Conservation (phyloP, 1,140 invertebrate species). For the Drosophila leontia region DNA sequence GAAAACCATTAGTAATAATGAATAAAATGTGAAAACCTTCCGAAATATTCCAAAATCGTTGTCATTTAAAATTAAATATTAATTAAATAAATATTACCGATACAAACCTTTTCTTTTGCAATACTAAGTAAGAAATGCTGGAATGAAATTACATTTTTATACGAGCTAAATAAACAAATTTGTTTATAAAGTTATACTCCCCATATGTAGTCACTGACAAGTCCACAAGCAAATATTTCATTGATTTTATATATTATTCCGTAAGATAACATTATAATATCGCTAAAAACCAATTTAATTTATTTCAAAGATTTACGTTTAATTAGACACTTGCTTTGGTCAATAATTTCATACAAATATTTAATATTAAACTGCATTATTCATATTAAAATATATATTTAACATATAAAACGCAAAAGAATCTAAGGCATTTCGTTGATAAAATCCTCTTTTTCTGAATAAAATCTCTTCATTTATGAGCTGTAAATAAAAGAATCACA, state of each 20-base stretch:
- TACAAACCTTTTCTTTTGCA: too few relatives aligned
- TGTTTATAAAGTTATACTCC: not conserved
- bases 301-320: not conserved
- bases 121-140: not conserved
- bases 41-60: too few relatives aligned
- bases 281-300: not conserved
- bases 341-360: not conserved
- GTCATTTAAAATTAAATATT: too few relatives aligned
- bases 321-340: not conserved
- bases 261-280: not conserved
- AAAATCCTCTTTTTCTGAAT: rapidly evolving
- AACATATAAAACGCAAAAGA: not conserved
- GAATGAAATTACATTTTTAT: not conserved
- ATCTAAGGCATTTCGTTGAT: not conserved
- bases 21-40: too few relatives aligned
- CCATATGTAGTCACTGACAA: not conserved
- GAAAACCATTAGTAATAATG: too few relatives aligned
- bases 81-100: too few relatives aligned
- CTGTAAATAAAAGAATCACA: not conserved
- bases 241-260: not conserved
- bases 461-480: not conserved
- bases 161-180: not conserved
- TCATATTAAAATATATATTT: not conserved
- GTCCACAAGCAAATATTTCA: not conserved
- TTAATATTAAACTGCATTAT: not conserved